Conservation (phyloP, 2,113 vertebrate species). For the Lutjanus erythropterus region DNA sequence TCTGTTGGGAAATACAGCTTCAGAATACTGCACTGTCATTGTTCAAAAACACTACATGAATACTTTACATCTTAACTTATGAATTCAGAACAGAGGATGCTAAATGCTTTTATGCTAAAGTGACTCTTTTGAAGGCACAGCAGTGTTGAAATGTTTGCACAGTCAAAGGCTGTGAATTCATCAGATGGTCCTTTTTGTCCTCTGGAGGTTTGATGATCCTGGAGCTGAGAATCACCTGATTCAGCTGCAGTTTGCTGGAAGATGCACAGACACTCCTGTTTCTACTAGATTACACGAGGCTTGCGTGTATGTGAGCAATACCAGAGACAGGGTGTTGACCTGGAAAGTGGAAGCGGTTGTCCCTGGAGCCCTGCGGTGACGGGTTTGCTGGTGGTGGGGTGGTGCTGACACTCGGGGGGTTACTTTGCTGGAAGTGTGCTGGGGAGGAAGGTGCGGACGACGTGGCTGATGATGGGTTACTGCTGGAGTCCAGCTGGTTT, state of each 20-base stretch:
- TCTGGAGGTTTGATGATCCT: too few relatives aligned
- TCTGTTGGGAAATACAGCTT: slow-evolving; percentile 82
- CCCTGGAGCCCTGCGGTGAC: slow-evolving; percentile 89
- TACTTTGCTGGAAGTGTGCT: slow-evolving; percentile 91
- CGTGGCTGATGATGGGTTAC: slow-evolving; percentile 96
- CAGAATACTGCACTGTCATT: background rate
- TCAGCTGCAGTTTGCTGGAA: too few relatives aligned
- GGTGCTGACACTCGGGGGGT: slow-evolving; percentile 86
- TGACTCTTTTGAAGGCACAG: too few relatives aligned
- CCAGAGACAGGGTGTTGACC: slow-evolving; percentile 79
- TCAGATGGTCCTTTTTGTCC: too few relatives aligned
- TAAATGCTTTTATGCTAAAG: background rate
- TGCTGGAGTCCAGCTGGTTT: slow-evolving; percentile 95
- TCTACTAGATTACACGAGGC: background rate
- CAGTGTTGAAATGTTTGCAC: too few relatives aligned
- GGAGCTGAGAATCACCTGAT: too few relatives aligned
- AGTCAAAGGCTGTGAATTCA: too few relatives aligned
- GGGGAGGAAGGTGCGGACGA: slow-evolving; percentile 97
- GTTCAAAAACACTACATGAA: background rate
- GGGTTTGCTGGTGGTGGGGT: slow-evolving; percentile 92
- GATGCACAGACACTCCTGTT: too few relatives aligned
- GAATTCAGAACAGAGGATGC: background rate
- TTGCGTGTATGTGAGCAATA: too few relatives aligned
- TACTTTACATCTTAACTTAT: background rate
- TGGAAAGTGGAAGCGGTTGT: slow-evolving; percentile 93